A percentile compares a stretch with the other conserved stretches of the same genome.
phyloP scores from a whole-genome alignment of 2,888 invertebrate genomes.

The Zygaena filipendulae region DNA sequence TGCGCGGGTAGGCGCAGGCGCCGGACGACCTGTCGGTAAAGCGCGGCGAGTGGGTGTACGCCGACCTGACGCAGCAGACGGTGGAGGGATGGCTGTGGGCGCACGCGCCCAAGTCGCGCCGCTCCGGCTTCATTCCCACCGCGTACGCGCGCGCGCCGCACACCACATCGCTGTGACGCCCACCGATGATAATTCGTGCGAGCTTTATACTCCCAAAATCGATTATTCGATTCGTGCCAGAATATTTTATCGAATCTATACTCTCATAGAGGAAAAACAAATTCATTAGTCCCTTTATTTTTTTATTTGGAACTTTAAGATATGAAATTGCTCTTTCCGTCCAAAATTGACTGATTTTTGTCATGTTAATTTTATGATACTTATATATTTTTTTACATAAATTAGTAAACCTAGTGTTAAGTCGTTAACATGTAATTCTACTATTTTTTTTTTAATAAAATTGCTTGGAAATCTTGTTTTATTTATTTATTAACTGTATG shows the following conservation, averaged over 20 bases:
- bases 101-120: constrained; percentile 90
- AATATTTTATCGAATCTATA: no score
- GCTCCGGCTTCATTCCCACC: constrained; percentile 96
- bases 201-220: no score
- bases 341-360: constrained; percentile 57
- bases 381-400: constrained; percentile 25
- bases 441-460: constrained; percentile 7
- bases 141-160: constrained; percentile 93
- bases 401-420: no score
- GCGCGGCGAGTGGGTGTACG: constrained; percentile 95
- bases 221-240: not conserved
- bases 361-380: constrained; percentile 33
- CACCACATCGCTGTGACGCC: constrained; percentile 82
- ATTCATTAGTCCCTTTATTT: no score
- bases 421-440: constrained; percentile 7
- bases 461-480: constrained; percentile 1
- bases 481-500: constrained; percentile 1
- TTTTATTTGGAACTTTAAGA: not conserved
- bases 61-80: constrained; percentile 92
- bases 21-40: constrained; percentile 92
- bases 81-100: constrained; percentile 97
- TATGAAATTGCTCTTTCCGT: constrained; percentile 30
- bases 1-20: constrained; percentile 91
- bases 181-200: constrained; percentile 4
- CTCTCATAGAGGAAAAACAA: no score